These are phyloP conservation scores for Aspidiotus destructor DNA, from an alignment of 2,888 invertebrate species.

Conservation along the genomic window DNA sequence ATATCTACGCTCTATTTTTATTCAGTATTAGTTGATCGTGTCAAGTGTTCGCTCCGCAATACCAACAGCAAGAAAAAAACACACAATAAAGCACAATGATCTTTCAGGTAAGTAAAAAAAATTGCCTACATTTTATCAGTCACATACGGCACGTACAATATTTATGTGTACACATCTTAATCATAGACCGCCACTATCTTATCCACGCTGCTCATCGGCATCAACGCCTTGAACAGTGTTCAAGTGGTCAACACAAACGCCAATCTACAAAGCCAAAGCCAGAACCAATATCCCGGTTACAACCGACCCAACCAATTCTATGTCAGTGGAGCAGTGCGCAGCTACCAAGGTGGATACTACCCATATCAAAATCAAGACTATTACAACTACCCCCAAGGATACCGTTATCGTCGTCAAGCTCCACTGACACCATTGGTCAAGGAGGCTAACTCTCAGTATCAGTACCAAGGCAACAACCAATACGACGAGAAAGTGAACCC, in stretches of 20 bases:
- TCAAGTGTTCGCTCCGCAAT: no score
- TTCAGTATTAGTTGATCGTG: no score
- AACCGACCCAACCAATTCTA: constrained; percentile 20
- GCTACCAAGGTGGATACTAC: constrained; percentile 22
- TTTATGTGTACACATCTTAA: neutral
- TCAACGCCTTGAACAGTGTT: constrained; percentile 18
- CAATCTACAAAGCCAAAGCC: constrained; percentile 21
- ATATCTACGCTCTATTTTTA: no score
- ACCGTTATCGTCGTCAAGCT: constrained; percentile 25
- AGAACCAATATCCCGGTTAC: constrained; percentile 5
- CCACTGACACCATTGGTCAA: constrained; percentile 19
- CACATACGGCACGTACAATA: no score
- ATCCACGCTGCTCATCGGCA: constrained; percentile 1
- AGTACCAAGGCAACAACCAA: constrained; percentile 31
- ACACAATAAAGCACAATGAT: no score
- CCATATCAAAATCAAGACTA: constrained; percentile 11
- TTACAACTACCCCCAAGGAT: constrained; percentile 16
- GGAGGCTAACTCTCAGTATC: constrained; percentile 28
- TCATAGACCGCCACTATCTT: constrained; percentile 10
- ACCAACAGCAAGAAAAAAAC: no score
- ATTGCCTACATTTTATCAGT: no score
- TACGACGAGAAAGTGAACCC: constrained; percentile 29
- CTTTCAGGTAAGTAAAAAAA: no score
- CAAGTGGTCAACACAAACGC: constrained; percentile 29
- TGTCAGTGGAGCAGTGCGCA: constrained; percentile 29